Percentiles rank a stretch among this genome's conserved stretches.
Evolutionary conservation across 2,113 vertebrate genomes (phyloP).

Genomic region (Orthonyx spaldingii): DNA sequence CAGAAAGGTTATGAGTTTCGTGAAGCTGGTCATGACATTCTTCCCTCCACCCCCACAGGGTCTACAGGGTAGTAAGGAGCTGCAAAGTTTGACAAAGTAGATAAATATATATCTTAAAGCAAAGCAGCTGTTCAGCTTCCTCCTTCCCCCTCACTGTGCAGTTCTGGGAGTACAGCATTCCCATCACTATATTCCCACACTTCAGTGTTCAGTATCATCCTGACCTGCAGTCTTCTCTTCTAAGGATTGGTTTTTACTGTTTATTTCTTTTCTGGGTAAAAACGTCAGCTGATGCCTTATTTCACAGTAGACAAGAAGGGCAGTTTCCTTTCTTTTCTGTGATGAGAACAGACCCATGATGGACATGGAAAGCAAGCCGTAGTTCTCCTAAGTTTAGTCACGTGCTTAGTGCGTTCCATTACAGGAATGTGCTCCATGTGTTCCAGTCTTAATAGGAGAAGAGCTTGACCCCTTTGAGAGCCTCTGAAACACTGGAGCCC

Average conservation of each 20-base stretch:
- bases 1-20: background rate
- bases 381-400: background rate
- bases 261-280: background rate
- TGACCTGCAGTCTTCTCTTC: background rate
- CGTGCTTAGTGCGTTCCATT: background rate
- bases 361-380: background rate
- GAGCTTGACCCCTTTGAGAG: background rate
- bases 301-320: background rate
- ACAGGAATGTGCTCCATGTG: background rate
- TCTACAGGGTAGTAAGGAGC: background rate
- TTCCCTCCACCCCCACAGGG: background rate
- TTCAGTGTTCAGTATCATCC: background rate
- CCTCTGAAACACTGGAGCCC: background rate
- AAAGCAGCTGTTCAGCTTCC: conserved; percentile 2
- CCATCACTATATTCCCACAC: background rate
- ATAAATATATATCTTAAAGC: background rate
- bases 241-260: background rate
- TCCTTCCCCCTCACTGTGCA: background rate
- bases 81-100: background rate
- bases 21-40: background rate
- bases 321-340: background rate
- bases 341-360: background rate
- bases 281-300: background rate
- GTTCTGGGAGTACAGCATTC: background rate
- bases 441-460: background rate